Conservation (phyloP, 2,113 vertebrate genomes). For the Entelurus aequoreus region DNA sequence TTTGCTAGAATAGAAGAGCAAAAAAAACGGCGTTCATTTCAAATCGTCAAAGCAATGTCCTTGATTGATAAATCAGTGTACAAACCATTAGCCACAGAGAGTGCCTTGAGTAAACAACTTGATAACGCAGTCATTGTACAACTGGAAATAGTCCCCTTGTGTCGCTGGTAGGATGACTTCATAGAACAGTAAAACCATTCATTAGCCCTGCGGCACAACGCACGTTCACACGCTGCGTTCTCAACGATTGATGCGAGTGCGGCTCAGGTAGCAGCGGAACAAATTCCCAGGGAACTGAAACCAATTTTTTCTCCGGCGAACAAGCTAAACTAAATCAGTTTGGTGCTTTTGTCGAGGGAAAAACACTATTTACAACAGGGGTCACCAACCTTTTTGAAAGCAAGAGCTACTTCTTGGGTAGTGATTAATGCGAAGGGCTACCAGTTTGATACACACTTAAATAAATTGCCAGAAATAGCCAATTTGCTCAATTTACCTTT, state of each 20-base stretch:
- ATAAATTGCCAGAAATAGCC: too few species aligned
- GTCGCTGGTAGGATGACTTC: constrained; percentile 6
- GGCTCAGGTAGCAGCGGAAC: constrained; percentile 1
- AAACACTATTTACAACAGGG: too few species aligned
- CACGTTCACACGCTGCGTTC: constrained; percentile 22
- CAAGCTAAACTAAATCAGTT: too few species aligned
- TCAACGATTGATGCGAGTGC: constrained; percentile 28
- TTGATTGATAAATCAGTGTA: constrained; percentile 3
- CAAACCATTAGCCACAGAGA: constrained; percentile 16
- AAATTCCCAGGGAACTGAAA: background rate
- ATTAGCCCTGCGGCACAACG: constrained; percentile 40
- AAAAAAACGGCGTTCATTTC: too few species aligned
- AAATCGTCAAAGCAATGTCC: background rate
- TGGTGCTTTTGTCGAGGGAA: too few species aligned
- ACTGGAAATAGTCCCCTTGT: constrained; percentile 19
- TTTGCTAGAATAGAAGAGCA: background rate
- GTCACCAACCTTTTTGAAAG: too few species aligned
- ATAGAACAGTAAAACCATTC: constrained; percentile 38
- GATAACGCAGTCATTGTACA: constrained; percentile 21
- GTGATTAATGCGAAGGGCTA: too few species aligned
- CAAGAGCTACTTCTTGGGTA: too few species aligned
- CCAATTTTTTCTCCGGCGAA: constrained; percentile 8
- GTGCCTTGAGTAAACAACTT: constrained; percentile 20
- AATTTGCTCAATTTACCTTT: too few species aligned
- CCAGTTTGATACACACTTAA: too few species aligned